Conservation (phyloP, 2,113 vertebrate genomes). For the human region GRCh38 chr3:56889501-56890000, state of each 20-base stretch:
- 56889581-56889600: background rate
- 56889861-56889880: too few species aligned
- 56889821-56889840: too few species aligned
- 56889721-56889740: constrained; percentile 20
- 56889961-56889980: too few species aligned
- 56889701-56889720: background rate
- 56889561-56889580: background rate
- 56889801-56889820: too few species aligned
- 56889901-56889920: too few species aligned
- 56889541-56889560: background rate
- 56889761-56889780: background rate
- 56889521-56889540: too few species aligned
- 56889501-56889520: background rate
- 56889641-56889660: background rate
- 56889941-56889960: too few species aligned
- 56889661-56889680: background rate
- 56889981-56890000: too few species aligned
- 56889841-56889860: too few species aligned
- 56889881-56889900: too few species aligned
- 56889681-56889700: background rate
- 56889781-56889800: too few species aligned
- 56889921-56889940: too few species aligned
- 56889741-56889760: background rate
- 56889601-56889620: background rate
- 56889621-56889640: background rate